Percentiles rank a stretch among this genome's conserved stretches.
Conservation (phyloP, 2,888 invertebrate genomes). For the Caenorhabditis auriculariae region DNA sequence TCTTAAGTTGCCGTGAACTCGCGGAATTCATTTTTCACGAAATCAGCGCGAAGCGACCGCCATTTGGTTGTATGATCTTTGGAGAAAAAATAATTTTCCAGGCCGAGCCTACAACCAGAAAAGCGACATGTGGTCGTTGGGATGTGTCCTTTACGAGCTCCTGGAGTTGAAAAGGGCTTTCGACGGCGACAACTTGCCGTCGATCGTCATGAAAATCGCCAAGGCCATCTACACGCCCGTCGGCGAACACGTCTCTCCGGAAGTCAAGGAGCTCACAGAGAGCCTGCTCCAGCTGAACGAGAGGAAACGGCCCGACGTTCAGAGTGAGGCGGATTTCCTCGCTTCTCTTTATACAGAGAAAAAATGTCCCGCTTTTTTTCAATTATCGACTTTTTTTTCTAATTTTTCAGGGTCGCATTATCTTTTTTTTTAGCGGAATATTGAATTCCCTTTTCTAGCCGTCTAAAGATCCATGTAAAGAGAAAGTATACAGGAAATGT, state of each 20-base stretch:
- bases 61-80: too few relatives aligned
- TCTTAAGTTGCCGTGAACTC: background rate
- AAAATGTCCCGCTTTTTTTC: too few relatives aligned
- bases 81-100: constrained; percentile 12
- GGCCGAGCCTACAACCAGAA: constrained; percentile 71
- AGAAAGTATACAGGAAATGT: too few relatives aligned
- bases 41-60: background rate
- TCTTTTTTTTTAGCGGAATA: too few relatives aligned
- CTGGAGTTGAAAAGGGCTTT: constrained; percentile 37
- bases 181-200: constrained; percentile 44
- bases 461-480: too few relatives aligned
- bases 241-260: constrained; percentile 12
- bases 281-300: constrained; percentile 24
- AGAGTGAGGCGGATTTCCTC: background rate
- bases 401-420: background rate
- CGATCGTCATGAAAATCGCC: constrained; percentile 50
- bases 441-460: too few relatives aligned
- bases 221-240: constrained; percentile 15
- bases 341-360: background rate
- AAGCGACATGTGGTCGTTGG: constrained; percentile 84
- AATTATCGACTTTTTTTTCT: too few relatives aligned
- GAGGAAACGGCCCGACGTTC: constrained; percentile 25
- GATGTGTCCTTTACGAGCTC: constrained; percentile 78
- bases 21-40: background rate
- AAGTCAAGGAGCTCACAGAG: constrained; percentile 19